Percentiles rank a stretch among this genome's conserved stretches.
These are phyloP conservation scores for Pungitius pungitius DNA, from an alignment of 2,113 vertebrate species.

Conservation along the genomic window DNA sequence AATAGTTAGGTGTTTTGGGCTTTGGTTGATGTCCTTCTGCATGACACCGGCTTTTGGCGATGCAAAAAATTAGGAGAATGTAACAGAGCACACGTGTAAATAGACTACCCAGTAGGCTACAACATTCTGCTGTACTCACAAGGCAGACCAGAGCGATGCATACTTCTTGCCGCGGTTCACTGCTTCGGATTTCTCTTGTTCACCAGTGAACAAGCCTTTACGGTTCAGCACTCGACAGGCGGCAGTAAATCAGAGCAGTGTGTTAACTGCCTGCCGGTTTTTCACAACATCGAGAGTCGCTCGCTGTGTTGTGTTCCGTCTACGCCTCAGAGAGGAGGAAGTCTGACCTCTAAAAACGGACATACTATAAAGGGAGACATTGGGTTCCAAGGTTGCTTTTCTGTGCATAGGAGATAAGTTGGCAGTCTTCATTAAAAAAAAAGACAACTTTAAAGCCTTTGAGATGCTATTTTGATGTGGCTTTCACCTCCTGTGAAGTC, in stretches of 20 bases:
- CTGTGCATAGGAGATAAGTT: conserved; percentile 28
- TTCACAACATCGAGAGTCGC: conserved; percentile 21
- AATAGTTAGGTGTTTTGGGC: neutral
- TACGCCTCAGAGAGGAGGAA: neutral
- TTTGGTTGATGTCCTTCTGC: neutral
- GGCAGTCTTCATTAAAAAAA: conserved; percentile 34
- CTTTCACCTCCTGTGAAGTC: conserved; percentile 31
- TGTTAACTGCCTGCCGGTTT: conserved; percentile 36
- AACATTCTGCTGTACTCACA: conserved; percentile 6
- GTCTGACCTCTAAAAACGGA: neutral
- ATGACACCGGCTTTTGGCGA: too few species aligned
- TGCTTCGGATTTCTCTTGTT: conserved; percentile 29
- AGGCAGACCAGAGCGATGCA: neutral
- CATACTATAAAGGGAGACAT: neutral
- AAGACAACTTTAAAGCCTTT: conserved; percentile 53
- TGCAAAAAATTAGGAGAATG: too few species aligned
- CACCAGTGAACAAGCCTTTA: conserved; percentile 38
- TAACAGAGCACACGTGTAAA: too few species aligned
- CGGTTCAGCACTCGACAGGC: conserved; percentile 47
- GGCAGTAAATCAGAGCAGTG: conserved; percentile 33
- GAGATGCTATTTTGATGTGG: conserved; percentile 16
- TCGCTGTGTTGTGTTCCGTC: neutral
- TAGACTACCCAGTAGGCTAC: too few species aligned
- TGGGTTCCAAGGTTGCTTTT: conserved; percentile 36
- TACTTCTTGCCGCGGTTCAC: conserved; percentile 23